These are phyloP conservation scores for Neocrepidodera transversa DNA, from an alignment of 2,888 invertebrate genomes.

Conservation along the genomic window DNA sequence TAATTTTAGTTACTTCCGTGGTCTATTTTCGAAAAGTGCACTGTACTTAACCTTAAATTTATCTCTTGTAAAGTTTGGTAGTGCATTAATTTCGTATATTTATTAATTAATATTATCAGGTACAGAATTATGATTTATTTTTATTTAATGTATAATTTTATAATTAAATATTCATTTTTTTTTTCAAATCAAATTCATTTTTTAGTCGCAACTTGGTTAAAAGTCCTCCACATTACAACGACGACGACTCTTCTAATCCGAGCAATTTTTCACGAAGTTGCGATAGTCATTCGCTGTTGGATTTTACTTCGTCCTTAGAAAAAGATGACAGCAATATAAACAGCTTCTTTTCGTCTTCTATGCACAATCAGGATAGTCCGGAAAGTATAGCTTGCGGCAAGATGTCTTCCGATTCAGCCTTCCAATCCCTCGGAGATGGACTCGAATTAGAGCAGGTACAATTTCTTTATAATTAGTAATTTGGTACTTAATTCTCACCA, in stretches of 20 bases:
- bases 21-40: background rate
- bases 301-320: constrained; percentile 50
- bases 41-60: background rate
- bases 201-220: constrained; percentile 48
- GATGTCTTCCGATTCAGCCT: constrained; percentile 65
- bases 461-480: no score
- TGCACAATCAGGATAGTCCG: constrained; percentile 62
- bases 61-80: no score
- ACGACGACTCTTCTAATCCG: constrained; percentile 37
- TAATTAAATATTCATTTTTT: no score
- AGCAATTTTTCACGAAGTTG: constrained; percentile 39
- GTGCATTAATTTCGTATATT: no score
- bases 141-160: no score
- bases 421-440: constrained; percentile 61
- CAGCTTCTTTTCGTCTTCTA: constrained; percentile 47
- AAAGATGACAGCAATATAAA: constrained; percentile 49
- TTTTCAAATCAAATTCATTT: no score
- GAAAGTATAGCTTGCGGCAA: constrained; percentile 64
- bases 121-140: no score
- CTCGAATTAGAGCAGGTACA: constrained; percentile 55
- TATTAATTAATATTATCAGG: no score
- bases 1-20: constrained; percentile 2
- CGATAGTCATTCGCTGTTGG: constrained; percentile 53
- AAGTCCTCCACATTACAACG: constrained; percentile 40
- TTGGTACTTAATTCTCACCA: no score